Percentiles rank a stretch among this genome's conserved stretches.
phyloP scores from a whole-genome alignment of 2,113 vertebrate genomes.

The Platysteira castanea region DNA sequence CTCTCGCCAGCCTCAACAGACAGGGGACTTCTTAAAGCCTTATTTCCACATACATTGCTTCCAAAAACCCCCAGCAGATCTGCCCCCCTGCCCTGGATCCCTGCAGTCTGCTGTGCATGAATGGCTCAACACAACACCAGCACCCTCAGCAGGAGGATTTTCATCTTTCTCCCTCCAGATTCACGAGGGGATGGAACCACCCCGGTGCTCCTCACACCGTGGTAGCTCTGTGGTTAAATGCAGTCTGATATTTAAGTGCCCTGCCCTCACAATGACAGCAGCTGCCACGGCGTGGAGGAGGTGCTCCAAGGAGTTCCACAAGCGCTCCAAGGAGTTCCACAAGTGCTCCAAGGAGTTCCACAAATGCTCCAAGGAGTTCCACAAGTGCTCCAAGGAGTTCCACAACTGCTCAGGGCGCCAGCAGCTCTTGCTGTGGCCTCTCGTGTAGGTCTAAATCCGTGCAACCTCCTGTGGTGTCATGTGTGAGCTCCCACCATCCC shows the following conservation, averaged over 20 bases:
- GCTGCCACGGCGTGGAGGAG: not conserved
- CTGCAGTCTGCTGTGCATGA: not conserved
- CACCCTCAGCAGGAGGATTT: not conserved
- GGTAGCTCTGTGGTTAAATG: accelerated
- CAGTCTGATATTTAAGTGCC: accelerated
- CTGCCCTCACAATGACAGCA: not conserved
- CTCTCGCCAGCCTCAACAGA: not conserved
- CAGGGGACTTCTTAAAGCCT: not conserved
- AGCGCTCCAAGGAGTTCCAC: not conserved
- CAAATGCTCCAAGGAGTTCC: not conserved
- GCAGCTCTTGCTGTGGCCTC: accelerated
- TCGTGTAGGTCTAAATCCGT: accelerated
- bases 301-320: not conserved
- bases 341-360: not conserved
- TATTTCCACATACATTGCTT: slow-evolving; percentile 33
- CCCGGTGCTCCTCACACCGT: accelerated
- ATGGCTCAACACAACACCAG: accelerated
- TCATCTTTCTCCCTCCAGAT: accelerated
- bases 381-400: too few relatives aligned
- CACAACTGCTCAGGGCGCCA: accelerated
- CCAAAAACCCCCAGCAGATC: not conserved
- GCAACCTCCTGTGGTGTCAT: accelerated
- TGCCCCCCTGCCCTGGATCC: not conserved
- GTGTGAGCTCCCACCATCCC: not conserved
- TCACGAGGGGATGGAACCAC: accelerated